phyloP scores from a whole-genome alignment of 2,797 vertebrate genomes.

The Pipistrellus pipistrellus region DNA sequence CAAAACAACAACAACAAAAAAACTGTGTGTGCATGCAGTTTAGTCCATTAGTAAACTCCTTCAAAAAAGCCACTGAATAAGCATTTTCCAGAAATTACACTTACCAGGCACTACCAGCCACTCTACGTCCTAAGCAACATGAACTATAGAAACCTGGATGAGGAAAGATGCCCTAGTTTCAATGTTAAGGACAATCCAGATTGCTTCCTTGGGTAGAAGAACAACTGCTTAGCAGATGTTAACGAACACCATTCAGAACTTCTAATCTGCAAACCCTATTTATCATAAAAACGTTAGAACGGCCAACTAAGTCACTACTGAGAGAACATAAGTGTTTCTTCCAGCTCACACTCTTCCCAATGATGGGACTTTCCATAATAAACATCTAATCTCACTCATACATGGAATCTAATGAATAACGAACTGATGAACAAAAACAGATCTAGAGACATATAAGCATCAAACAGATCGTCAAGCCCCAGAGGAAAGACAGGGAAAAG shows the following conservation, averaged over 20 bases:
- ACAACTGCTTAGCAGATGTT: neutral
- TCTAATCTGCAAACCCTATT: neutral
- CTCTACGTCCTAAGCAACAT: neutral
- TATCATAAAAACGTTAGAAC: slow-evolving; percentile 10
- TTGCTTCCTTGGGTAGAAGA: neutral
- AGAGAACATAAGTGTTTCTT: neutral
- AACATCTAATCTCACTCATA: neutral
- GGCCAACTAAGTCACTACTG: slow-evolving; percentile 21
- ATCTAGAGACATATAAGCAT: no score
- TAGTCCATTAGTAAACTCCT: neutral
- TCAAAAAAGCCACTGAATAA: neutral
- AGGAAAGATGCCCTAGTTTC: neutral
- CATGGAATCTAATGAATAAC: no score
- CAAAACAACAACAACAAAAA: neutral
- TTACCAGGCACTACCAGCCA: neutral
- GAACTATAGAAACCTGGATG: neutral
- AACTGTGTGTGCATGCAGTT: neutral
- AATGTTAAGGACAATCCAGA: slow-evolving; percentile 26
- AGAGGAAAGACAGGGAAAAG: no score
- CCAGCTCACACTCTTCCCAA: neutral
- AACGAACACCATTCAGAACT: neutral
- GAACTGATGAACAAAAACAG: no score
- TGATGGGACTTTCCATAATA: neutral
- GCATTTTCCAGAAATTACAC: neutral
- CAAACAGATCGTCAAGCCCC: no score